These are phyloP conservation scores for Mimas tiliae DNA, from an alignment of 2,888 invertebrate genomes.

Conservation along the genomic window DNA sequence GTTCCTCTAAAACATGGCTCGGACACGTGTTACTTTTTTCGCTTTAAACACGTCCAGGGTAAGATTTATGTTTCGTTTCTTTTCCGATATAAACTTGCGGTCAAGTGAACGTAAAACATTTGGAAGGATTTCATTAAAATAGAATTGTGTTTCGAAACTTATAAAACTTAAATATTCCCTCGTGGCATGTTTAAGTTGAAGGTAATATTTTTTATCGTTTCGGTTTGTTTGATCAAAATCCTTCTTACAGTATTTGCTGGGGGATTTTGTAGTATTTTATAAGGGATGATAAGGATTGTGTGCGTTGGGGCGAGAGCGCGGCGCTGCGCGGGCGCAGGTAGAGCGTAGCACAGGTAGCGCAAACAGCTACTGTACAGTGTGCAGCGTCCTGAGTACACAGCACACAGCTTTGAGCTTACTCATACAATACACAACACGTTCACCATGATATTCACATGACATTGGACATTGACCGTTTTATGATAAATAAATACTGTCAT, in stretches of 20 bases:
- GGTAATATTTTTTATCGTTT: slow-evolving; percentile 50
- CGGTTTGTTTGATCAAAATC: slow-evolving; percentile 69
- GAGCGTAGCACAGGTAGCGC: slow-evolving; percentile 82
- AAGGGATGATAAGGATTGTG: slow-evolving; percentile 73
- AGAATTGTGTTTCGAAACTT: slow-evolving; percentile 40
- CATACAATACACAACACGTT: slow-evolving; percentile 55
- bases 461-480: background rate
- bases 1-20: slow-evolving; percentile 80
- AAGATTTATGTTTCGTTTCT: slow-evolving; percentile 78
- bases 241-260: slow-evolving; percentile 62
- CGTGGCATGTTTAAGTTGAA: slow-evolving; percentile 27
- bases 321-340: slow-evolving; percentile 50
- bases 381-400: slow-evolving; percentile 78
- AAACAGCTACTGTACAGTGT: slow-evolving; percentile 73
- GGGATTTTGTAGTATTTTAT: slow-evolving; percentile 72
- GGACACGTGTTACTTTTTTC: slow-evolving; percentile 84
- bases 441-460: slow-evolving; percentile 40
- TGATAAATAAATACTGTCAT: background rate
- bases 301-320: slow-evolving; percentile 43
- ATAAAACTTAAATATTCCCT: slow-evolving; percentile 40
- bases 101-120: slow-evolving; percentile 64
- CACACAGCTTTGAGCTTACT: slow-evolving; percentile 72
- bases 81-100: slow-evolving; percentile 72
- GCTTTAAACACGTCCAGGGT: slow-evolving; percentile 74
- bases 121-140: slow-evolving; percentile 60